These are phyloP conservation scores for Tolmerus cingulatus DNA, from an alignment of 2,888 invertebrate species.

Conservation along the genomic window DNA sequence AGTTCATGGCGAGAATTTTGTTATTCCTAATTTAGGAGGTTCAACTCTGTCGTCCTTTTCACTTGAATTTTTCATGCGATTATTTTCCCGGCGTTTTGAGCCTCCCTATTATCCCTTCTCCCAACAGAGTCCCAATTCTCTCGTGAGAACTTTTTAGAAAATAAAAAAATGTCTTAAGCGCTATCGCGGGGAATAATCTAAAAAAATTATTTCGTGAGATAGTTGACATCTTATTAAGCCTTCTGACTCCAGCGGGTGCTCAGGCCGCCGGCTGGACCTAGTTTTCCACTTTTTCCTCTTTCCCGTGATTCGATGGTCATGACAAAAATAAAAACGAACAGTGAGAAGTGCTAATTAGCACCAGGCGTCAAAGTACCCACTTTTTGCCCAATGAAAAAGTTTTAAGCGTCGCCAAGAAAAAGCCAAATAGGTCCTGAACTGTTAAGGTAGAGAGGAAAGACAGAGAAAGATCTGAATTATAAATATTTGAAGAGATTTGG, in stretches of 20 bases:
- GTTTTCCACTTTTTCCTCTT: not conserved
- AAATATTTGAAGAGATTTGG: not conserved
- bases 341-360: not conserved
- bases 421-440: not conserved
- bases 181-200: not conserved
- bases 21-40: conserved; percentile 27
- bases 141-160: not conserved
- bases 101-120: not conserved
- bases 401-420: not conserved
- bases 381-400: not conserved
- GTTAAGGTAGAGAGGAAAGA: not conserved
- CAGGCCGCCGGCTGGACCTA: not conserved
- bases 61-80: conserved; percentile 33
- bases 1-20: conserved; percentile 19
- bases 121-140: not conserved
- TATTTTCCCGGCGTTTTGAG: not conserved
- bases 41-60: conserved; percentile 31
- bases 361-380: not conserved
- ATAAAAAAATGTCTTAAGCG: not conserved
- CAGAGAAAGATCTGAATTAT: not conserved
- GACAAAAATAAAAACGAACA: not conserved
- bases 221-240: conserved; percentile 23
- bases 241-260: not conserved
- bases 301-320: not conserved
- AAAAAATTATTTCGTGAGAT: conserved; percentile 18